These are phyloP conservation scores for Spheniscus mendiculus DNA, from an alignment of 2,113 vertebrate species.

Conservation along the genomic window DNA sequence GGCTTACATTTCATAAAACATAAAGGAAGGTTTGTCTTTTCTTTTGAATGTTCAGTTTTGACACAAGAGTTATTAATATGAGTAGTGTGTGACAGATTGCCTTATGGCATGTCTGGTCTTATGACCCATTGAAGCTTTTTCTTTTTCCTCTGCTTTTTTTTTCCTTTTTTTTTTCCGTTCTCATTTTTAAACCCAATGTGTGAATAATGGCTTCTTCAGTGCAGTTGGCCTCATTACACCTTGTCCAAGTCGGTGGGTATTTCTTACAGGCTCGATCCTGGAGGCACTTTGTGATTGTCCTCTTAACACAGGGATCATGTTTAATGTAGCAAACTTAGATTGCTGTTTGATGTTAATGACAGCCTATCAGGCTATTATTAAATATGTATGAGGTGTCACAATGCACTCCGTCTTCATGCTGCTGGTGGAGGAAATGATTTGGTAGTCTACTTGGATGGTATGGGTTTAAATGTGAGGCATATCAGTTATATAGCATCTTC, in stretches of 20 bases:
- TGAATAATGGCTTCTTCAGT: conserved; percentile 1
- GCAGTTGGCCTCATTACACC: conserved; percentile 37
- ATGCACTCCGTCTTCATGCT: conserved; percentile 17
- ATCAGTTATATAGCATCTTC: neutral
- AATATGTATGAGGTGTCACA: conserved; percentile 70
- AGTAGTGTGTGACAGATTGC: conserved; percentile 60
- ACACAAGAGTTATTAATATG: conserved; percentile 64
- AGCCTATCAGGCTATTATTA: conserved; percentile 65
- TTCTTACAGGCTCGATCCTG: conserved; percentile 21
- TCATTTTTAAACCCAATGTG: neutral
- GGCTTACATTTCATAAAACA: conserved; percentile 59
- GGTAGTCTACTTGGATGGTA: neutral
- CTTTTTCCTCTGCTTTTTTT: neutral
- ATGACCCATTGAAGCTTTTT: conserved; percentile 37
- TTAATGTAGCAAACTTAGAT: conserved; percentile 68
- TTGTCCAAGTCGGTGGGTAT: conserved; percentile 19
- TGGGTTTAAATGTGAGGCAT: neutral
- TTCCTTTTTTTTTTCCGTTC: neutral
- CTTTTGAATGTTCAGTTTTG: conserved; percentile 62
- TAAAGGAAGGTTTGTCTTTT: conserved; percentile 68
- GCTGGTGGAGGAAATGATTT: conserved; percentile 22
- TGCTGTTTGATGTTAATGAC: conserved; percentile 70
- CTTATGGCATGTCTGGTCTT: conserved; percentile 57
- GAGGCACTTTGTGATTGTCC: conserved; percentile 52
- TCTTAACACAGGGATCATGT: conserved; percentile 61